A percentile compares a stretch with the other conserved stretches of the same genome.
These are phyloP conservation scores for Dendrocincla tyrannina DNA, from an alignment of 2,797 vertebrate species.

Conservation along the genomic window DNA sequence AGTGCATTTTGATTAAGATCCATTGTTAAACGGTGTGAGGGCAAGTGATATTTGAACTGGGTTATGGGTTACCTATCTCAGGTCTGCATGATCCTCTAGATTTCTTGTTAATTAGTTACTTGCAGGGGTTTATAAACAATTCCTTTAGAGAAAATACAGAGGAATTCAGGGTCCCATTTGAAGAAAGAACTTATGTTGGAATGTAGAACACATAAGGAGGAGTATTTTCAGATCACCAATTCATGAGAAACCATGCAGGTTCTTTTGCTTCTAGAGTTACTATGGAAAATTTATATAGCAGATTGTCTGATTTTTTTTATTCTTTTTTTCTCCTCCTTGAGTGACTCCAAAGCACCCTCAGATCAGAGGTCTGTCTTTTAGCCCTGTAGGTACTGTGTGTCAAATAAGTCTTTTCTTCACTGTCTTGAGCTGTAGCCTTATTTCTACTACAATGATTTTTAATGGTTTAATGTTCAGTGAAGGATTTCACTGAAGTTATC, in stretches of 20 bases:
- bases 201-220: background rate
- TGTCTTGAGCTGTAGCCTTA: background rate
- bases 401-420: background rate
- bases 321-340: background rate
- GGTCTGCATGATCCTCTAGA: fast-evolving
- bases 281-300: background rate
- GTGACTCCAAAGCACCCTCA: background rate
- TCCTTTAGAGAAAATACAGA: background rate
- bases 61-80: background rate
- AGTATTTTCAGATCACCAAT: background rate
- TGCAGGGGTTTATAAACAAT: background rate
- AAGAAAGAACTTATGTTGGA: background rate
- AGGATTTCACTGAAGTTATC: background rate
- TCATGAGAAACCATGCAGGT: background rate
- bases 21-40: background rate
- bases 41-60: background rate
- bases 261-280: background rate
- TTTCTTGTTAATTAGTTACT: background rate
- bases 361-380: background rate
- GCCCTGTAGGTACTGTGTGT: background rate
- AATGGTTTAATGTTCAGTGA: background rate
- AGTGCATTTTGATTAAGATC: background rate
- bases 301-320: background rate
- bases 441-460: background rate
- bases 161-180: background rate